Evolutionary conservation across 2,113 vertebrate species (phyloP), one percentile per base, ranked within the genome.

Genomic region (Strix uralensis): DNA sequence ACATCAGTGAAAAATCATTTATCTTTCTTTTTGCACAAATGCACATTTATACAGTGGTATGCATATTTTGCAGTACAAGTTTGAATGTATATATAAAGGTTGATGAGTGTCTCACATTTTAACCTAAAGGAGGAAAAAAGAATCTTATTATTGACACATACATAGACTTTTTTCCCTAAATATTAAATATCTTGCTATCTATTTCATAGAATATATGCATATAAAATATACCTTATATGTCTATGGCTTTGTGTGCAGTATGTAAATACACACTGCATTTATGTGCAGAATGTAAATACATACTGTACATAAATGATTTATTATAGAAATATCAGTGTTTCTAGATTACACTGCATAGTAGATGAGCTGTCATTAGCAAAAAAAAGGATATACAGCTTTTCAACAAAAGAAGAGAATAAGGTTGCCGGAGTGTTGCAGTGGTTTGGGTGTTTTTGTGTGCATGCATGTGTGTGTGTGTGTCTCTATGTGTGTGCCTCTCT

Each of bases 311-410:
- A 97, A 97, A 98, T 97, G 66, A 97, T 97, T 98, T 97, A 96
- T 98, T 97, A 96, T 85, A 96, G 91, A 97, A 97, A 96, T 95
- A 97, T 97, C 87, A 55, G 27, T 93, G 77, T 98, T 98, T 97
- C 95, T 95, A 97, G 94, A 98, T 98, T 96, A 97, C 91, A 95
- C 77, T 95, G 95, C 81, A 97, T 97, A 94, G 88, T 83, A 95
- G 92, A 96, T 97, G 88, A 98, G 84, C 86, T 98, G 95, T 97
- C 96, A 97, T 98, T 98, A 98, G 93, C 84, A 95, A 97, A 38
- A 40, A 40, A 92, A 96, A 97, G 67, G 71, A 94, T 94, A 94
- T 86, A 95, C 51, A 94, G 88, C 49, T 96, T 97, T 97, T 96
- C 96, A 97, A 90, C 95, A 97, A 98, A 97, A 95, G 94, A 94